A percentile compares a stretch with the other conserved stretches of the same genome.
Evolutionary conservation across 2,113 vertebrate genomes (phyloP).

Genomic region (Bucco capensis): DNA sequence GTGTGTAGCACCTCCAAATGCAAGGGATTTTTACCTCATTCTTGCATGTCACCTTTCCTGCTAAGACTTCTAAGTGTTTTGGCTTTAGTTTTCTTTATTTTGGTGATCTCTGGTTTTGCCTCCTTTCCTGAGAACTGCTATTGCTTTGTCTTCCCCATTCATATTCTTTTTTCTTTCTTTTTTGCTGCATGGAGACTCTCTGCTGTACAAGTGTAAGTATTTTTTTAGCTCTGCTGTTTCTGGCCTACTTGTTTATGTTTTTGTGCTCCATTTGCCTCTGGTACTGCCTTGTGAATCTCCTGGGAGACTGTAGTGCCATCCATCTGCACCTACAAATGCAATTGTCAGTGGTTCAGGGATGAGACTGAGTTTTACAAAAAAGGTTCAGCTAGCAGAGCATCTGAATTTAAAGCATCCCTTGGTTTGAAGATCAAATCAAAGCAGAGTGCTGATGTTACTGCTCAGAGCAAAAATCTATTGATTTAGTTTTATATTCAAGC

Average conservation of each 20-base stretch:
- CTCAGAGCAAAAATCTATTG: background rate
- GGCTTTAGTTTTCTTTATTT: conserved; percentile 65
- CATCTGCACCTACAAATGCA: conserved; percentile 42
- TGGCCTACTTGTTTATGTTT: conserved; percentile 55
- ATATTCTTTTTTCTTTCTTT: conserved; percentile 78
- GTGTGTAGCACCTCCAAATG: background rate
- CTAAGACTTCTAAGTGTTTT: conserved; percentile 48
- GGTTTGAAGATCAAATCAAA: background rate
- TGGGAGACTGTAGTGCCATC: conserved; percentile 36
- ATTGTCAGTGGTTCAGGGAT: conserved; percentile 12
- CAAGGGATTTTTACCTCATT: conserved; percentile 15
- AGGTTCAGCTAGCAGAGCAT: background rate
- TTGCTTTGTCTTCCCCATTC: conserved; percentile 79
- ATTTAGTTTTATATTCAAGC: background rate
- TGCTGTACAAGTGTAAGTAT: conserved; percentile 99
- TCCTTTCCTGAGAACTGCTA: conserved; percentile 59
- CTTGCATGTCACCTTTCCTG: conserved; percentile 48
- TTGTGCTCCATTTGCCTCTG: conserved; percentile 64
- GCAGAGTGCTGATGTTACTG: background rate
- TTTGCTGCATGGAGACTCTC: conserved; percentile 95
- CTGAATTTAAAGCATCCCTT: conserved; percentile 36
- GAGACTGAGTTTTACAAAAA: conserved; percentile 28
- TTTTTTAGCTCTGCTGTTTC: conserved; percentile 69
- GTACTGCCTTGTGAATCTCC: conserved; percentile 50
- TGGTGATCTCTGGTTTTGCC: conserved; percentile 46